Evolutionary conservation across 2,797 vertebrate species (phyloP).

Genomic region (Orientallactaga sibirica): DNA sequence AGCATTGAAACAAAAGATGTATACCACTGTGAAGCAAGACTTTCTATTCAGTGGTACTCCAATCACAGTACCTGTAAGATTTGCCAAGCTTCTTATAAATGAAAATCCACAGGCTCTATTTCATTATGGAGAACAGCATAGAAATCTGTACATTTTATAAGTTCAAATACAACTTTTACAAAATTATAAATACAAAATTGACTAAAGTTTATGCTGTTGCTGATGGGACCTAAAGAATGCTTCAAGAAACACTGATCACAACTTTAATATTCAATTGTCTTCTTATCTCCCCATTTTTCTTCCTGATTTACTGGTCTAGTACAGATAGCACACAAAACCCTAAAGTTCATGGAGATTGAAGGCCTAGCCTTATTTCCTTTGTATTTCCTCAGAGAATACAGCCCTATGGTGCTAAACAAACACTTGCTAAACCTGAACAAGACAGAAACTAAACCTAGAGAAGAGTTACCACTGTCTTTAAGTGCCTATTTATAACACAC

Average conservation of each 20-base stretch:
- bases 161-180: not conserved
- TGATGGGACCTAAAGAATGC: not conserved
- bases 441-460: constrained; percentile 60
- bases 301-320: not conserved
- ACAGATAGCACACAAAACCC: constrained; percentile 22
- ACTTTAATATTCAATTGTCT: not conserved
- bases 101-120: constrained; percentile 35
- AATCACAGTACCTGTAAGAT: not conserved
- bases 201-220: not conserved
- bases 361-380: constrained; percentile 43
- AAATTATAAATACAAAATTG: not conserved
- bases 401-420: constrained; percentile 51
- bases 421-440: constrained; percentile 50
- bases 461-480: constrained; percentile 63
- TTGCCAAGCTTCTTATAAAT: constrained; percentile 27
- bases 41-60: not conserved
- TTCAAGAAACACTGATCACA: constrained; percentile 25
- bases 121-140: not conserved
- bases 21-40: constrained; percentile 10
- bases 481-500: constrained; percentile 66
- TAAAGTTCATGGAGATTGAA: constrained; percentile 37
- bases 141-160: not conserved
- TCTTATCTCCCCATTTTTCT: not conserved
- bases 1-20: too few species aligned
- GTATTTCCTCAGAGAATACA: not conserved